A percentile compares a stretch with the other conserved stretches of the same genome.
phyloP scores from a whole-genome alignment of 92 coral and sea anemone genomes.

The Montipora capitata region DNA sequence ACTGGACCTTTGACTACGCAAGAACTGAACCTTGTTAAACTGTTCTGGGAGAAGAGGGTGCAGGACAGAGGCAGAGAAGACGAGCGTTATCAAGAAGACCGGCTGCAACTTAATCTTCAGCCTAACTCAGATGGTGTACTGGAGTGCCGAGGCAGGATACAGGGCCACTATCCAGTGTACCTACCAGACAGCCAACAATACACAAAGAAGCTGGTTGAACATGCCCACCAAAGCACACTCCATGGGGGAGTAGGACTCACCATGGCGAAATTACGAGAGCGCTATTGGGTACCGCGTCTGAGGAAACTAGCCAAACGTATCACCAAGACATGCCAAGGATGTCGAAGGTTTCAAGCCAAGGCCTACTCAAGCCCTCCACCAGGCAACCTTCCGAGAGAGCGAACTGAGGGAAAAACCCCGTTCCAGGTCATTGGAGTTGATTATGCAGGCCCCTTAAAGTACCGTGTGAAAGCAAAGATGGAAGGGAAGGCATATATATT shows the following conservation, averaged over 20 bases:
- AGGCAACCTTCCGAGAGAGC: slow-evolving; percentile 1
- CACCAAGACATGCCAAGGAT: not conserved
- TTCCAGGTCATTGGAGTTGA: not conserved
- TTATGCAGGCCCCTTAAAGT: no score
- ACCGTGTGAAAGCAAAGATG: no score
- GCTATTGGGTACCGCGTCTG: slow-evolving; percentile 37
- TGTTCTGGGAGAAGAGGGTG: slow-evolving; percentile 16
- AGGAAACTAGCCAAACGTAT: slow-evolving; percentile 18
- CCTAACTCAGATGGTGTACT: slow-evolving; percentile 33
- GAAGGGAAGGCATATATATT: no score
- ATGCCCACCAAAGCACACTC: slow-evolving; percentile 23
- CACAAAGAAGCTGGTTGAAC: slow-evolving; percentile 10
- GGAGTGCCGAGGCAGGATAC: slow-evolving; percentile 34
- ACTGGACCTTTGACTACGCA: slow-evolving; percentile 17
- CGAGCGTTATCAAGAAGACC: slow-evolving; percentile 8
- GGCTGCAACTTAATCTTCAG: slow-evolving; percentile 18
- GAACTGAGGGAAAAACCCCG: not conserved
- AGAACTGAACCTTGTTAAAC: not conserved
- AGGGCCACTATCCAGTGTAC: slow-evolving; percentile 40
- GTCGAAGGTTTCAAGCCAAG: slow-evolving; percentile 25
- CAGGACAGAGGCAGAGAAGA: not conserved
- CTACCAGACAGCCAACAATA: slow-evolving; percentile 21
- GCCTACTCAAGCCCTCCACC: slow-evolving; percentile 23
- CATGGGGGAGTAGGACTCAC: slow-evolving; percentile 51
- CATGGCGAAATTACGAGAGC: slow-evolving; percentile 26